Evolutionary conservation across 1,140 invertebrate species (phyloP).

Genomic region (Bombus balteatus): DNA sequence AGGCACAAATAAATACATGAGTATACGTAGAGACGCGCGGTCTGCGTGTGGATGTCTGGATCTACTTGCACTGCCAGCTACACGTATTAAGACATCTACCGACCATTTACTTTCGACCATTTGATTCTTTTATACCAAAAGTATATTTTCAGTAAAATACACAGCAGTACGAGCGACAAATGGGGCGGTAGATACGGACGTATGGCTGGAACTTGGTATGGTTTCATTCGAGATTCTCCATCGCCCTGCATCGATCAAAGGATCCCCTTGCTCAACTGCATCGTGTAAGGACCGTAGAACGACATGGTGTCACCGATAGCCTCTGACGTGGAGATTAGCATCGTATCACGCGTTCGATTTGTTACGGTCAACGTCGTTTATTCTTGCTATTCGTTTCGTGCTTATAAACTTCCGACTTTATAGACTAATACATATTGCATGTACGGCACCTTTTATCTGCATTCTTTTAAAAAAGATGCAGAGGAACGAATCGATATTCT

Average conservation of each 20-base stretch:
- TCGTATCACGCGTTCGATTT: not conserved
- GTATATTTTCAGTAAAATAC: not conserved
- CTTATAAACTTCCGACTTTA: not conserved
- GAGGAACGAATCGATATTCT: constrained; percentile 32
- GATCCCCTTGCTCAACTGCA: not conserved
- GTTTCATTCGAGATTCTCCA: not conserved
- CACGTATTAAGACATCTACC: too few species aligned
- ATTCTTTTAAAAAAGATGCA: not conserved
- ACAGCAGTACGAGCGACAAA: not conserved
- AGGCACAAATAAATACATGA: accelerated
- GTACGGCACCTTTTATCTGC: too few species aligned
- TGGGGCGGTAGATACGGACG: too few species aligned
- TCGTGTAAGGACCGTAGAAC: not conserved
- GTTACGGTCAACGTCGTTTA: not conserved
- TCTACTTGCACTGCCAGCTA: too few species aligned
- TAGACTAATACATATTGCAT: too few species aligned
- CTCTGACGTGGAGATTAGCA: not conserved
- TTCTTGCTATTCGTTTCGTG: not conserved
- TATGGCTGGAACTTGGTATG: not conserved
- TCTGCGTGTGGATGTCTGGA: too few species aligned
- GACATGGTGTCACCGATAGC: not conserved
- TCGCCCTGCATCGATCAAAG: not conserved
- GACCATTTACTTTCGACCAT: too few species aligned
- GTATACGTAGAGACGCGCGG: too few species aligned
- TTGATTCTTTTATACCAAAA: too few species aligned